phyloP scores from a whole-genome alignment of 1,140 invertebrate species.

The Nomia melanderi region DNA sequence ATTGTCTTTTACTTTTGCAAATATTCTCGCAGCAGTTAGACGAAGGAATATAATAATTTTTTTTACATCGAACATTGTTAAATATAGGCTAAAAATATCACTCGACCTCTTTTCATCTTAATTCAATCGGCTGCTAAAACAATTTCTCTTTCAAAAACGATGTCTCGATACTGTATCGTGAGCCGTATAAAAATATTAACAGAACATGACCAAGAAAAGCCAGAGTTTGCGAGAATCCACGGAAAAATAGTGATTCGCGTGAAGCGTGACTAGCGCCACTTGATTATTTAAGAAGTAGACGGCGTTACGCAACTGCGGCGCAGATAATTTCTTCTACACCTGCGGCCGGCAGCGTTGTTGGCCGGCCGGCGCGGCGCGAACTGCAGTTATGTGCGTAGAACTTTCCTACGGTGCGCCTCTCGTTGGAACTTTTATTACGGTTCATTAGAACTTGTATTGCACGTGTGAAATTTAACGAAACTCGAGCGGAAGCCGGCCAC shows the following conservation, averaged over 20 bases:
- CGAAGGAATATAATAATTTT: too few relatives aligned
- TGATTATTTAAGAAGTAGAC: constrained; percentile 27
- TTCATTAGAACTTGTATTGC: constrained; percentile 13
- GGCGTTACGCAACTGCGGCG: constrained; percentile 11
- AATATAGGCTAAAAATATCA: too few relatives aligned
- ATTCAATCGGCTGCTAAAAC: too few relatives aligned
- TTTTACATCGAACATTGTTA: too few relatives aligned
- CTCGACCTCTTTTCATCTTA: too few relatives aligned
- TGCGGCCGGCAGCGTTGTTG: constrained; percentile 4
- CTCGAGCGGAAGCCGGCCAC: constrained; percentile 1
- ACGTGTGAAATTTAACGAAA: constrained; percentile 29
- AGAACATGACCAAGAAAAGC: too few relatives aligned
- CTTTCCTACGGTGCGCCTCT: constrained; percentile 27
- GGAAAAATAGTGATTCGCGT: constrained; percentile 3
- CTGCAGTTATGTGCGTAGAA: constrained; percentile 27
- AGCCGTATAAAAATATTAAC: too few relatives aligned
- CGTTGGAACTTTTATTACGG: constrained; percentile 35
- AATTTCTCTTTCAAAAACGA: too few relatives aligned
- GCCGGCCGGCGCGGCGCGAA: constrained; percentile 23
- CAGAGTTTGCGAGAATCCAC: too few relatives aligned
- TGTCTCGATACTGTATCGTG: too few relatives aligned
- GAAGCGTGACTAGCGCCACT: constrained; percentile 11
- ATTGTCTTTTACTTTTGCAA: too few relatives aligned
- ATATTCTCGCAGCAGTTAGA: too few relatives aligned
- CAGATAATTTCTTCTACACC: constrained; percentile 23